Conservation (phyloP, 1,140 invertebrate species). For the Neoseiulus cucumeris region DNA sequence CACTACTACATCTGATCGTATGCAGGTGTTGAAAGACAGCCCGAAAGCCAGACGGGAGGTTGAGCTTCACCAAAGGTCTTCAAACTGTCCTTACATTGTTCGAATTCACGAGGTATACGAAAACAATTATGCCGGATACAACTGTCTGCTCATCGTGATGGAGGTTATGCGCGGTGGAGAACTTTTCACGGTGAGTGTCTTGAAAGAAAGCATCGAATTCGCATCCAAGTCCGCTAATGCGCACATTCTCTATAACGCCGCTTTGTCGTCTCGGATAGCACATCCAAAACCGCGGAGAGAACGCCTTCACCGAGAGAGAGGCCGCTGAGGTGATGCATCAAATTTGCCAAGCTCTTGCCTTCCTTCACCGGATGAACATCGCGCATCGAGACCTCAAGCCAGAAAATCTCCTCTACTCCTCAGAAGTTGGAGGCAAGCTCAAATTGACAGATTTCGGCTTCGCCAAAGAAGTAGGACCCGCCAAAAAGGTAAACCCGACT, state of each 20-base stretch:
- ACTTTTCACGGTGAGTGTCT: slow-evolving; percentile 16
- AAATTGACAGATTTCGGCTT: slow-evolving; percentile 99
- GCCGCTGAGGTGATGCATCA: slow-evolving; percentile 82
- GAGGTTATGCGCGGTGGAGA: slow-evolving; percentile 43
- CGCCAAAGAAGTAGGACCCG: slow-evolving; percentile 54
- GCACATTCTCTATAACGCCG: too few species aligned
- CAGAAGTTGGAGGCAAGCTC: slow-evolving; percentile 41
- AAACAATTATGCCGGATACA: slow-evolving; percentile 68
- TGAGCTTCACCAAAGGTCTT: slow-evolving; percentile 80
- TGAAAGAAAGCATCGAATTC: neutral
- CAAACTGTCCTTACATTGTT: slow-evolving; percentile 75
- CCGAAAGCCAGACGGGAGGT: slow-evolving; percentile 80
- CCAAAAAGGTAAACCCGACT: neutral
- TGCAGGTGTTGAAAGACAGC: slow-evolving; percentile 68
- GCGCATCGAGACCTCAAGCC: slow-evolving; percentile 88
- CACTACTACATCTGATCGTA: neutral
- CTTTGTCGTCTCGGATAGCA: slow-evolving; percentile 38
- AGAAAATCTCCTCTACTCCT: slow-evolving; percentile 37
- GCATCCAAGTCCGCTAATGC: too few species aligned
- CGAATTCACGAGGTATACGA: slow-evolving; percentile 87
- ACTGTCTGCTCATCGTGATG: slow-evolving; percentile 87
- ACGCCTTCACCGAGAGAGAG: slow-evolving; percentile 78
- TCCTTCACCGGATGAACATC: slow-evolving; percentile 83
- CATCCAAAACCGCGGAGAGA: slow-evolving; percentile 80
- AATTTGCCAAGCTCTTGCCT: slow-evolving; percentile 85